phyloP scores from a whole-genome alignment of 1,140 invertebrate genomes.

The Musca vetustissima region DNA sequence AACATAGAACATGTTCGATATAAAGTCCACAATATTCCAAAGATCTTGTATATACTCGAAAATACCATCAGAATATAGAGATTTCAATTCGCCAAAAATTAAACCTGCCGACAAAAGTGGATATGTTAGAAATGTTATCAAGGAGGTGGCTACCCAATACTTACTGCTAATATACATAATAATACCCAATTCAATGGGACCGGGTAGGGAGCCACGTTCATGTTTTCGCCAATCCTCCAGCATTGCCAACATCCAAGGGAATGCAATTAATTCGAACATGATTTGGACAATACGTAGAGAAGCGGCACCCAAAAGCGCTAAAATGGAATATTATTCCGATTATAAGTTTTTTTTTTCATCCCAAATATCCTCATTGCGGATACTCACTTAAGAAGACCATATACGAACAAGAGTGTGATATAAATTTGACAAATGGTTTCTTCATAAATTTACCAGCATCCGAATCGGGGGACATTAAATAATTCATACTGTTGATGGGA shows the following conservation, averaged over 20 bases:
- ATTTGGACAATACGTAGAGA: conserved; percentile 80
- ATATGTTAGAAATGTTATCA: neutral
- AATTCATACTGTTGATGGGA: conserved; percentile 80
- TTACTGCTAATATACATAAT: conserved; percentile 82
- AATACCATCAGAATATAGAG: conserved; percentile 86
- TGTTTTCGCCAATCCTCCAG: conserved; percentile 73
- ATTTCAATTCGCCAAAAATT: conserved; percentile 84
- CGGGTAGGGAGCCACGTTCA: conserved; percentile 82
- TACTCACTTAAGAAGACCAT: conserved; percentile 83
- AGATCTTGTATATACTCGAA: conserved; percentile 88
- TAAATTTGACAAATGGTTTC: conserved; percentile 94
- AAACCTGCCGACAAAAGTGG: conserved; percentile 69
- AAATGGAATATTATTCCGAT: neutral
- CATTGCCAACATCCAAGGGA: conserved; percentile 70
- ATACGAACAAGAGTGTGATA: conserved; percentile 87
- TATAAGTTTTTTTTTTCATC: no score
- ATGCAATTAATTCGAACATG: conserved; percentile 75
- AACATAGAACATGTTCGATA: conserved; percentile 91
- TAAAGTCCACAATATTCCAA: conserved; percentile 97
- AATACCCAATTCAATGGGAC: conserved; percentile 79
- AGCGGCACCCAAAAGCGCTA: conserved; percentile 78
- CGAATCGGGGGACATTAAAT: conserved; percentile 82
- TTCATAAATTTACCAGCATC: conserved; percentile 81
- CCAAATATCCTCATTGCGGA: neutral
- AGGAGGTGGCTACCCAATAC: neutral